A percentile compares a stretch with the other conserved stretches of the same genome.
Evolutionary conservation across 2,888 invertebrate species (phyloP).

Genomic region (Vannuccia rotundouncinata): DNA sequence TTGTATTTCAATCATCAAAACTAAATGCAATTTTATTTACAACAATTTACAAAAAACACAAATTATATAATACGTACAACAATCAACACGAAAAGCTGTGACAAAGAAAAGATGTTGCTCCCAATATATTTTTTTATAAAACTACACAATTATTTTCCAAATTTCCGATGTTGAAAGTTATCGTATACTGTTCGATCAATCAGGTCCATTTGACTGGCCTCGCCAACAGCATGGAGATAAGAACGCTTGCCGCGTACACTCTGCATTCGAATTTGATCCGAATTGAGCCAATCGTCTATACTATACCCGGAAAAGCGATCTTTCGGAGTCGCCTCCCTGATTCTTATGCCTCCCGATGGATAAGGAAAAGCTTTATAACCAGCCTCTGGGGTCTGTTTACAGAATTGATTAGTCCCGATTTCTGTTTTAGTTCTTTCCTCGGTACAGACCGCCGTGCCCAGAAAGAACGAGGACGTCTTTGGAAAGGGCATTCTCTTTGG

Average conservation of each 20-base stretch:
- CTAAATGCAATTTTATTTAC: too few species aligned
- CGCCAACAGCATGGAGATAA: background rate
- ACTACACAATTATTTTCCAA: too few species aligned
- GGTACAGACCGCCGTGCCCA: background rate
- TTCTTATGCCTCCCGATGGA: too few species aligned
- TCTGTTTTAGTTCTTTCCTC: background rate
- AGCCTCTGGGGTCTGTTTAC: background rate
- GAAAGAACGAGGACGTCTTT: background rate
- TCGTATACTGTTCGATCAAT: background rate
- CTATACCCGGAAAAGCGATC: background rate
- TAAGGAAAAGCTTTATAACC: background rate
- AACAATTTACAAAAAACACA: too few species aligned
- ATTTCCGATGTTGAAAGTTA: background rate
- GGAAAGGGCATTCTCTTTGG: background rate
- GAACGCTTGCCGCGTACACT: background rate
- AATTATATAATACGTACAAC: too few species aligned
- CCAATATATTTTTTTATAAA: too few species aligned
- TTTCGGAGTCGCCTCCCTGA: background rate
- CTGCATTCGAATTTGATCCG: background rate
- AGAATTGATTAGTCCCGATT: background rate
- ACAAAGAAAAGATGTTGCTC: too few species aligned
- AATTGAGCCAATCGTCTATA: background rate
- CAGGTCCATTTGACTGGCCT: background rate
- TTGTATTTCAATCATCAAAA: too few species aligned
- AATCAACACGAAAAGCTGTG: too few species aligned